phyloP scores from a whole-genome alignment of 2,888 invertebrate genomes.

The Alcis repandata region DNA sequence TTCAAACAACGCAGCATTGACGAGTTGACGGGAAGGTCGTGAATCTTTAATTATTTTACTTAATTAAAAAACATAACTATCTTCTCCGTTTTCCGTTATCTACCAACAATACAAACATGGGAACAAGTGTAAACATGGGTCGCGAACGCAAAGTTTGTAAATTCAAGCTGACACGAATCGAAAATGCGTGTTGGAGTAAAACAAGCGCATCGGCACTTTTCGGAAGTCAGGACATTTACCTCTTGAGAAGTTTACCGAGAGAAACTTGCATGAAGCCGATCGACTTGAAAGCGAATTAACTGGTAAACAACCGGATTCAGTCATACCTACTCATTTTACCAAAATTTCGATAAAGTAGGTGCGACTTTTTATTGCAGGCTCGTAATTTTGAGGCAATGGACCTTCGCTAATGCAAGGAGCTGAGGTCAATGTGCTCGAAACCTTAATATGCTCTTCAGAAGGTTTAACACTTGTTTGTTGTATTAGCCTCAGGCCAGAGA shows the following conservation, averaged over 20 bases:
- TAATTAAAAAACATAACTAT: no score
- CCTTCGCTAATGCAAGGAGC: background rate
- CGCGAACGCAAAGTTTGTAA: background rate
- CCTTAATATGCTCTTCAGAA: background rate
- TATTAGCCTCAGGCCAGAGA: no score
- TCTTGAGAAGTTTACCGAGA: conserved; percentile 18
- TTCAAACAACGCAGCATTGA: no score
- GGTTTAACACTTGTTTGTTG: background rate
- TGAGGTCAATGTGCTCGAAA: conserved; percentile 1
- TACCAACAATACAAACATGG: no score
- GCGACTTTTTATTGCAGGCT: background rate
- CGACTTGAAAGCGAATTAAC: conserved; percentile 24
- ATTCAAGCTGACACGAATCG: conserved; percentile 15
- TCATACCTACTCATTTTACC: background rate
- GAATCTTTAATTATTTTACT: no score
- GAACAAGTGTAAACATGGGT: no score
- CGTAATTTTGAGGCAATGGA: background rate
- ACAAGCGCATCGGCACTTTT: conserved; percentile 30
- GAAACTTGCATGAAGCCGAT: conserved; percentile 24
- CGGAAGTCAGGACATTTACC: conserved; percentile 25
- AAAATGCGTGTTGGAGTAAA: conserved; percentile 18
- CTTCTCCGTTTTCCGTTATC: no score
- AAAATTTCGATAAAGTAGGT: background rate
- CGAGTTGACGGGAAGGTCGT: no score
- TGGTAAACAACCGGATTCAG: conserved; percentile 24